Evolutionary conservation across 2,113 vertebrate species (phyloP), one percentile per base, ranked within the genome.

Genomic region (Seriola quinqueradiata): DNA sequence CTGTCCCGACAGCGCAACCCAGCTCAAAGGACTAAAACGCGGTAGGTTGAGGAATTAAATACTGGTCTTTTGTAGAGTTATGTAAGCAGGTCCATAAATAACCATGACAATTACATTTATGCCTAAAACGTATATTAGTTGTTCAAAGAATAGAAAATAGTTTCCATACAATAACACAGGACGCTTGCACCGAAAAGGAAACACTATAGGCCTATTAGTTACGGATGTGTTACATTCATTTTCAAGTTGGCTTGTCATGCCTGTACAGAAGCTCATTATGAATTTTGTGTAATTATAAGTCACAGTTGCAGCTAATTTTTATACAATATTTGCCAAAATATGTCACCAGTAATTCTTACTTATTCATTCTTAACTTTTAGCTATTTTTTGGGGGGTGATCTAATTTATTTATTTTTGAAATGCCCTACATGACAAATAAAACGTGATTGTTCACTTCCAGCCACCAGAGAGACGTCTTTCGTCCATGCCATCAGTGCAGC

Each of bases 401-500:
- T 19, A 16, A 40, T n/a, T 32, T 3, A 10, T 19, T 1, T 34
- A 16, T 16, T 11, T 32, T 64, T 34, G 7, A 66, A 25, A 23
- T 50, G 32, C 9, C n/a, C 14, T 48, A 21, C 7, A 77, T 38
- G 5, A n/a, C 1, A 23, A 42, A 25, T 12, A 28, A 40, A 52
- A 54, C 4, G 5, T 21, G 46, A 64, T n/a, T 17, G 1, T 7
- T 13, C 0, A 32, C 59, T 42, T 81, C 0, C 91, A 99, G 98
- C 97, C 36, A 99, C 97, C 5, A 96, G 95, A 88, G 98, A 99
- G 89, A 97, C 97, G 0, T 97, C 98, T 57, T 99, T 99, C 50
- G 94, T 99, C 7, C 97, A 99, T 0, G 98, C 98, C 8, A 97
- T 99, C 92, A 98, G 97, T 89, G 97, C 98, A 0, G 98, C 98